These are phyloP conservation scores for Ammospiza caudacuta DNA, from an alignment of 2,113 vertebrate genomes.

Conservation along the genomic window DNA sequence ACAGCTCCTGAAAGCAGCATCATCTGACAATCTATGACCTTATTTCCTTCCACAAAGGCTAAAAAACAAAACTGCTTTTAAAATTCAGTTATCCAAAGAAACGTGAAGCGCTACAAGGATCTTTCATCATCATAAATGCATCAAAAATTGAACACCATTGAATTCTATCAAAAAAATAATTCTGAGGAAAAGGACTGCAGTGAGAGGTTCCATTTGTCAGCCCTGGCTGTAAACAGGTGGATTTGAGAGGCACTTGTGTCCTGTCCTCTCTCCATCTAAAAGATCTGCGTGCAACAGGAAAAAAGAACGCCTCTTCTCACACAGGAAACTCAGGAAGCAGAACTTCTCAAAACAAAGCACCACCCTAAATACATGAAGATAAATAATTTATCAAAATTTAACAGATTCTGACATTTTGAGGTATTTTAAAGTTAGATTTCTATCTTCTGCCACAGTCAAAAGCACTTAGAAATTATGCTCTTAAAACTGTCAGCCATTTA, in stretches of 20 bases:
- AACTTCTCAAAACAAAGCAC: background rate
- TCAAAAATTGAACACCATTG: background rate
- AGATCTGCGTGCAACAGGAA: background rate
- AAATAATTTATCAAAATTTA: background rate
- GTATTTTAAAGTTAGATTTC: background rate
- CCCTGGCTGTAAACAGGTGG: background rate
- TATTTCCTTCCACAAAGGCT: background rate
- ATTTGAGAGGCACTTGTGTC: background rate
- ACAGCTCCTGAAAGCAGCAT: background rate
- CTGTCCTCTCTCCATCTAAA: background rate
- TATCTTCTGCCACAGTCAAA: background rate
- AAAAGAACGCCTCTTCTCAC: background rate
- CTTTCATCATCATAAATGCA: background rate
- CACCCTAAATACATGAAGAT: background rate
- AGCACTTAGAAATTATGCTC: background rate
- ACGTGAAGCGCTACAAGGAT: background rate
- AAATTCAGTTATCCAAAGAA: background rate
- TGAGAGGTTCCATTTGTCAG: background rate
- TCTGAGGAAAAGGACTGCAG: background rate
- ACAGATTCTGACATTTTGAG: background rate
- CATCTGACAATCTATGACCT: background rate
- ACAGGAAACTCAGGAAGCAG: background rate
- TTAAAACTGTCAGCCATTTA: background rate
- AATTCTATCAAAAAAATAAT: background rate
- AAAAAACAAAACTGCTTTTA: background rate